These are phyloP conservation scores for Orthonychiurus folsomi DNA, from an alignment of 2,888 invertebrate genomes.

Conservation along the genomic window DNA sequence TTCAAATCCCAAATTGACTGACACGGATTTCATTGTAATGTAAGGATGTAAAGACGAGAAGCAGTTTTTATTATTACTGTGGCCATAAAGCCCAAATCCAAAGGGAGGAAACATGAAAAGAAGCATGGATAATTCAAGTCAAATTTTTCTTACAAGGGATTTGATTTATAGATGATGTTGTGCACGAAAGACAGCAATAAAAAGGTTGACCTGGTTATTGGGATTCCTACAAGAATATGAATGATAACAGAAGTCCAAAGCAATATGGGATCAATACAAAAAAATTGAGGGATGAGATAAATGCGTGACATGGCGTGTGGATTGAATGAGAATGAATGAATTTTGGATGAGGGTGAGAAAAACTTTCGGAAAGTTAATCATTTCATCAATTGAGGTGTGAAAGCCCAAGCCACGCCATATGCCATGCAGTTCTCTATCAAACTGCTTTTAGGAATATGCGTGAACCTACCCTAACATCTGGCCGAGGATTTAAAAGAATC, in stretches of 20 bases:
- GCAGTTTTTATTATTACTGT: no score
- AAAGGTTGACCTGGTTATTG: no score
- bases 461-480: neutral
- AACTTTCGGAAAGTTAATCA: slow-evolving; percentile 1
- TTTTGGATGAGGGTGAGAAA: no score
- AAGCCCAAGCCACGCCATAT: no score
- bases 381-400: slow-evolving; percentile 1
- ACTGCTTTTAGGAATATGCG: neutral
- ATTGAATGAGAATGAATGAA: neutral
- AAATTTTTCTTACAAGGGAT: neutral
- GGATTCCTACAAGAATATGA: neutral
- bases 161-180: neutral
- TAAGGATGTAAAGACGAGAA: no score
- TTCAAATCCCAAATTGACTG: no score
- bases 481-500: no score
- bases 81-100: no score
- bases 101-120: no score
- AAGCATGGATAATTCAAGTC: neutral
- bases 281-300: neutral
- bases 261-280: neutral
- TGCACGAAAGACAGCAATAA: neutral
- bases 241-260: neutral
- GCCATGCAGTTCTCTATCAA: no score
- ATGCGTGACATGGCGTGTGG: neutral
- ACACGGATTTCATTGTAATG: no score